Evolutionary conservation across 53 echinoderm and acorn worm genomes (phyloP).

Genomic region (Henricia sp.): DNA sequence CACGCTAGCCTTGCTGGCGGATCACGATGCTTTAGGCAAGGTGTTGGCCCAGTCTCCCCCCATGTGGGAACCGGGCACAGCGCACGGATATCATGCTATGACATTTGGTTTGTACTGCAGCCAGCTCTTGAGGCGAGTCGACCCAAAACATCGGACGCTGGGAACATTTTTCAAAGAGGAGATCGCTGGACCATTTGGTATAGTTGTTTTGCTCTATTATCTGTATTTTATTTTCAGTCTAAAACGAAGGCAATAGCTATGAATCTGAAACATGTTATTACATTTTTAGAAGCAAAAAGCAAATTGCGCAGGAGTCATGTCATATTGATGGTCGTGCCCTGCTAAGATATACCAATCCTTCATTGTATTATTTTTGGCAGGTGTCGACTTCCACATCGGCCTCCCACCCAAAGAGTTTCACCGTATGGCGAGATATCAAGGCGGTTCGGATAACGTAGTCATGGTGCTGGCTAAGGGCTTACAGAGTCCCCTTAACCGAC

Average conservation of each 20-base stretch:
- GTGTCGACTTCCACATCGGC: constrained; percentile 70
- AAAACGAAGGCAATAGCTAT: too few species aligned
- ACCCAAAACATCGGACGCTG: constrained; percentile 76
- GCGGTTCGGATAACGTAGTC: background rate
- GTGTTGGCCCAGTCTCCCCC: constrained; percentile 66
- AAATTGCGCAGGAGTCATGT: too few species aligned
- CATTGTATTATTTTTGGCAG: too few species aligned
- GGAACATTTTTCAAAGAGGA: constrained; percentile 85
- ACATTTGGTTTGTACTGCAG: constrained; percentile 57
- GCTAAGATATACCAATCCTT: too few species aligned
- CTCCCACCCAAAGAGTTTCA: constrained; percentile 58
- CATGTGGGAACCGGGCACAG: constrained; percentile 78
- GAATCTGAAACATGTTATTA: too few species aligned
- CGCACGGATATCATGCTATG: constrained; percentile 84
- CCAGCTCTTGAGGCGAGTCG: constrained; percentile 76
- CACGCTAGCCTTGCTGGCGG: constrained; percentile 6
- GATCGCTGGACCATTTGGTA: constrained; percentile 85
- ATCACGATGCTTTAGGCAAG: constrained; percentile 34
- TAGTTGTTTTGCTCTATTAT: too few species aligned
- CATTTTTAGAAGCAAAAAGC: too few species aligned
- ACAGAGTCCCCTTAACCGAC: constrained; percentile 25
- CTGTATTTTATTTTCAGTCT: too few species aligned
- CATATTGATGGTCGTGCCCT: too few species aligned
- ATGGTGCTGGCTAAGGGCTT: background rate
- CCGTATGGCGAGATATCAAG: constrained; percentile 41